These are phyloP conservation scores for Drosophila sucinea DNA, from an alignment of 1,140 invertebrate species.

Conservation along the genomic window DNA sequence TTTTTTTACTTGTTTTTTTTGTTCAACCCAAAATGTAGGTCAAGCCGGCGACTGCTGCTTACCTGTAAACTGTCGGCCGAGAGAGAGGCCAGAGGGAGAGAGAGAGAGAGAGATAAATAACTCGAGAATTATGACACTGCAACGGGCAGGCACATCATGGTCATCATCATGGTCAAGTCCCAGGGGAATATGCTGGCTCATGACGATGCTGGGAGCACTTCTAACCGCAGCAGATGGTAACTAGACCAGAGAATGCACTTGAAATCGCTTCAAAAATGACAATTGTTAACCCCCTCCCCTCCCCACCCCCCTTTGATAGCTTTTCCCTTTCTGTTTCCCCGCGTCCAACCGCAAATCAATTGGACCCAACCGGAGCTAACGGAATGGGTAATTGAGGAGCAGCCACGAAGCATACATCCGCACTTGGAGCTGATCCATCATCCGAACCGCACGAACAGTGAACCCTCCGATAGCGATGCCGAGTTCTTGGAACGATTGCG, in stretches of 20 bases:
- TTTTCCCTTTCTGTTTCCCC: slow-evolving; percentile 70
- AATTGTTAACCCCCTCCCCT: neutral
- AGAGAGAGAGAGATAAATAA: slow-evolving; percentile 3
- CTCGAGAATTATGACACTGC: slow-evolving; percentile 49
- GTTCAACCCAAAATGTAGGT: slow-evolving; percentile 61
- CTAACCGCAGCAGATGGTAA: slow-evolving; percentile 54
- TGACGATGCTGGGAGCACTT: slow-evolving; percentile 38
- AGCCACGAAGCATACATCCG: slow-evolving; percentile 84
- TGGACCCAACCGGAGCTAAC: slow-evolving; percentile 84
- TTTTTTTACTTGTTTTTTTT: slow-evolving; percentile 35
- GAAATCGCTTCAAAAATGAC: neutral
- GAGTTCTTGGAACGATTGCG: slow-evolving; percentile 84
- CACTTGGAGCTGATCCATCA: slow-evolving; percentile 83
- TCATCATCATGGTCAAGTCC: slow-evolving; percentile 28
- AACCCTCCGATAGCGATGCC: slow-evolving; percentile 83
- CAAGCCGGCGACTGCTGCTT: slow-evolving; percentile 49
- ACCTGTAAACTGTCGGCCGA: slow-evolving; percentile 30
- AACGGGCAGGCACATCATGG: slow-evolving; percentile 9
- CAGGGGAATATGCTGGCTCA: slow-evolving; percentile 68
- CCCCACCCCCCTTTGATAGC: slow-evolving; percentile 31
- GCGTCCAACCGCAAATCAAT: slow-evolving; percentile 83
- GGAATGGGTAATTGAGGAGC: slow-evolving; percentile 84
- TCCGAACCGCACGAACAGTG: slow-evolving; percentile 84
- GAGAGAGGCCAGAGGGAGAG: slow-evolving; percentile 16
- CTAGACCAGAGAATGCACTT: slow-evolving; percentile 1